Conservation (phyloP, 2,888 invertebrate species). For the Callosobruchus maculatus region DNA sequence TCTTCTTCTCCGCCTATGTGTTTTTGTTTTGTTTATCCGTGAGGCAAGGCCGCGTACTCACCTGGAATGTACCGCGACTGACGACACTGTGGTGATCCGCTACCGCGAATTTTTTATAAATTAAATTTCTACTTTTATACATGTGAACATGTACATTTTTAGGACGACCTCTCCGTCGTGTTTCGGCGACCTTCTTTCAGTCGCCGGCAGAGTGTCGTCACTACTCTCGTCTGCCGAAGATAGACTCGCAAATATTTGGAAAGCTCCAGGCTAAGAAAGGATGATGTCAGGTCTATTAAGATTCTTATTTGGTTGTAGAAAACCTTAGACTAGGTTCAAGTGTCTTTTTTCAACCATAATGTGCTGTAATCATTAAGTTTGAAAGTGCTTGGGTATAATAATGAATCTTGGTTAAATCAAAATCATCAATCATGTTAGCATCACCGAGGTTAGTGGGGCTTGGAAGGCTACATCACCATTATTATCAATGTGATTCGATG, state of each 20-base stretch:
- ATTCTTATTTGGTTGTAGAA: neutral
- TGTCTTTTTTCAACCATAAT: too few species aligned
- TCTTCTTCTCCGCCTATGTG: neutral
- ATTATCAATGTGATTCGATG: too few species aligned
- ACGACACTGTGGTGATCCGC: neutral
- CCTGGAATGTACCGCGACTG: conserved; percentile 23
- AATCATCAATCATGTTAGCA: too few species aligned
- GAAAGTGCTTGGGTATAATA: too few species aligned
- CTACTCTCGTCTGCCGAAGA: neutral
- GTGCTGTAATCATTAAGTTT: too few species aligned
- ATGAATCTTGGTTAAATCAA: too few species aligned
- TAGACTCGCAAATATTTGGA: neutral
- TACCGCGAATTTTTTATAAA: neutral
- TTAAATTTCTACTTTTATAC: neutral
- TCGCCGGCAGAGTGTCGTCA: neutral
- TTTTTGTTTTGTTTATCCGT: neutral
- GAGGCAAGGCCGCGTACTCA: conserved; percentile 33
- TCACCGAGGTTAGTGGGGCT: too few species aligned
- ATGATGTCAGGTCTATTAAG: neutral
- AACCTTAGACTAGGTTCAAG: too few species aligned
- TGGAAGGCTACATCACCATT: too few species aligned
- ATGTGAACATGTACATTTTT: neutral
- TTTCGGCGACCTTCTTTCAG: neutral
- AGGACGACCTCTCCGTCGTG: neutral
- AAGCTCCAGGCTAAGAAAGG: neutral